A percentile compares a stretch with the other conserved stretches of the same genome.
Conservation (phyloP, 2,113 vertebrate species). For the Noturus placidus region DNA sequence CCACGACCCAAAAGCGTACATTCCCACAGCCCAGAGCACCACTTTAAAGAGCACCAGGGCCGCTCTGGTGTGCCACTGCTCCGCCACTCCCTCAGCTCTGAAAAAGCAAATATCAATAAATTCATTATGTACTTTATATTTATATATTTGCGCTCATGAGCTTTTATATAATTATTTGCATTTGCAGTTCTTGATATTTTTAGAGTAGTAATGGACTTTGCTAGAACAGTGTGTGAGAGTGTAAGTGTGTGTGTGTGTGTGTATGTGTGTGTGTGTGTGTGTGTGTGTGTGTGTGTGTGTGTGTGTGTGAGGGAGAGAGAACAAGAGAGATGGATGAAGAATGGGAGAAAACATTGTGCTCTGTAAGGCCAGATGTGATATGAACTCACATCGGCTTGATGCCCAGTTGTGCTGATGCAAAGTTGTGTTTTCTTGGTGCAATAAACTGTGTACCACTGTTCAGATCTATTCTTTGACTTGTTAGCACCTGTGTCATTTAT, state of each 20-base stretch:
- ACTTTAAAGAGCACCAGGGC: conserved; percentile 74
- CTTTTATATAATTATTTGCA: conserved; percentile 58
- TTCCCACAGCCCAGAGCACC: conserved; percentile 78
- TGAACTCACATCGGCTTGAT: conserved; percentile 37
- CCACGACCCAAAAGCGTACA: conserved; percentile 73
- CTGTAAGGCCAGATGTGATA: conserved; percentile 40
- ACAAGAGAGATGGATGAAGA: conserved; percentile 33
- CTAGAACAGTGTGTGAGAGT: conserved; percentile 52
- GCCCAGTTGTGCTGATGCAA: conserved; percentile 36
- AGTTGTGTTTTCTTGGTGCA: conserved; percentile 12
- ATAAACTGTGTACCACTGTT: conserved; percentile 5
- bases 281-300: conserved; percentile 32
- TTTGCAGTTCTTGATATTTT: conserved; percentile 63
- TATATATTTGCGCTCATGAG: conserved; percentile 74
- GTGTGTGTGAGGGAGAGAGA: conserved; percentile 47
- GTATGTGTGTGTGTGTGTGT: conserved; percentile 29
- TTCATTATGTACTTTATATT: conserved; percentile 79
- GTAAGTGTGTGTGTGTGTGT: conserved; percentile 28
- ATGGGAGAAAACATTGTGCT: neutral
- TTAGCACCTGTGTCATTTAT: neutral
- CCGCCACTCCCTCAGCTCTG: conserved; percentile 73
- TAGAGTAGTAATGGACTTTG: conserved; percentile 59
- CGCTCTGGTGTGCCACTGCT: conserved; percentile 63
- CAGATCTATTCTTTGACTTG: neutral
- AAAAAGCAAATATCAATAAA: conserved; percentile 79